These are phyloP conservation scores for Cerastis leucographa DNA, from an alignment of 2,888 invertebrate genomes.

Conservation along the genomic window DNA sequence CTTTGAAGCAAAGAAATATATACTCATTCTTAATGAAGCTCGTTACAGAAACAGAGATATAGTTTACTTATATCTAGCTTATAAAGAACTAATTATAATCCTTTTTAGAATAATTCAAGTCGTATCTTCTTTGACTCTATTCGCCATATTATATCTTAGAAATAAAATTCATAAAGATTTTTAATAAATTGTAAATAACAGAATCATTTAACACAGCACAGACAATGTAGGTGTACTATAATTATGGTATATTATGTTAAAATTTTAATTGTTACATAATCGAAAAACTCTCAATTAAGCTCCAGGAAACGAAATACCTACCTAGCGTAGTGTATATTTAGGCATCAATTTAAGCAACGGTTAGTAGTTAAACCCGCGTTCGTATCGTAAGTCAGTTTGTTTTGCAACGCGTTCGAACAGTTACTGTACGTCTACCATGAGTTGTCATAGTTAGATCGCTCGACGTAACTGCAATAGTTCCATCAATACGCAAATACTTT, in stretches of 20 bases:
- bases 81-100: neutral
- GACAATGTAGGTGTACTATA: neutral
- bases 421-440: too few species aligned
- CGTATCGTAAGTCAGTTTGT: neutral
- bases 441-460: too few species aligned
- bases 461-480: too few species aligned
- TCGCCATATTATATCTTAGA: neutral
- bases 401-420: constrained; percentile 7
- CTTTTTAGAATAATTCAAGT: neutral
- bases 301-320: neutral
- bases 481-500: too few species aligned
- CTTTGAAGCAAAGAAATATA: constrained; percentile 14
- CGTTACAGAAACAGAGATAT: too few species aligned
- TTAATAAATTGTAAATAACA: neutral
- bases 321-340: neutral
- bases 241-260: neutral
- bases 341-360: neutral
- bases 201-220: neutral
- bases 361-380: neutral
- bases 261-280: neutral
- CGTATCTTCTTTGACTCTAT: neutral
- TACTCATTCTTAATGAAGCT: constrained; percentile 8
- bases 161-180: neutral
- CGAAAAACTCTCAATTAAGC: too few species aligned
- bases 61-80: neutral